Evolutionary conservation across 2,797 vertebrate species (phyloP).

Genomic region (Carapus acus): DNA sequence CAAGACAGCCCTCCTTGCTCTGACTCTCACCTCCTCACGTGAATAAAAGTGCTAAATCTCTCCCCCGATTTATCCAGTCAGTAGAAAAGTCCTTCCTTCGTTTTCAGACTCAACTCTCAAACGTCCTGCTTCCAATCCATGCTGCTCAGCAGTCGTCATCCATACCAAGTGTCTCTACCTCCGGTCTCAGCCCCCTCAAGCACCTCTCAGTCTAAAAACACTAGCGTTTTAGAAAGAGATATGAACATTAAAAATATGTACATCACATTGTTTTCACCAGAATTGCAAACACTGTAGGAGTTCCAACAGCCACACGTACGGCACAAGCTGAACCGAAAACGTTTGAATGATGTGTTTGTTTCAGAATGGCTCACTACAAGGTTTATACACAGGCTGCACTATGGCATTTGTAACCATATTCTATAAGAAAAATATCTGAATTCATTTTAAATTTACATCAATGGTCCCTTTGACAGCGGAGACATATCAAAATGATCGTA

Average conservation of each 20-base stretch:
- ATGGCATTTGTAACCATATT: slow-evolving; percentile 41
- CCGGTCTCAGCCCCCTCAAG: slow-evolving; percentile 47
- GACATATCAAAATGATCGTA: slow-evolving; percentile 52
- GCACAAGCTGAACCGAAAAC: slow-evolving; percentile 37
- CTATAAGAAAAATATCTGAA: slow-evolving; percentile 56
- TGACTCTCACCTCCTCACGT: slow-evolving; percentile 55
- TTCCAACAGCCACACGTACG: slow-evolving; percentile 19
- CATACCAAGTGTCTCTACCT: slow-evolving; percentile 29
- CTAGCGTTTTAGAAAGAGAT: slow-evolving; percentile 52
- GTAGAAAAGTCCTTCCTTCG: slow-evolving; percentile 22
- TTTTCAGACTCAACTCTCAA: slow-evolving; percentile 45
- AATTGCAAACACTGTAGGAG: slow-evolving; percentile 17
- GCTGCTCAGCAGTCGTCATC: slow-evolving; percentile 36
- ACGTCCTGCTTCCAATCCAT: slow-evolving; percentile 35
- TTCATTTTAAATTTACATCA: slow-evolving; percentile 50
- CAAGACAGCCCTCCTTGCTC: slow-evolving; percentile 52
- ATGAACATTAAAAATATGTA: slow-evolving; percentile 62
- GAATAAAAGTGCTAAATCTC: slow-evolving; percentile 60
- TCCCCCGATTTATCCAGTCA: slow-evolving; percentile 49
- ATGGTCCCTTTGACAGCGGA: slow-evolving; percentile 57
- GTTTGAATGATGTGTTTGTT: slow-evolving; percentile 44
- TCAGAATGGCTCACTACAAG: slow-evolving; percentile 26
- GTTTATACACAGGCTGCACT: slow-evolving; percentile 46
- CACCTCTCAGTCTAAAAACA: slow-evolving; percentile 38
- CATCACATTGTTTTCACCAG: slow-evolving; percentile 28